Conservation (phyloP, 2,888 invertebrate genomes). For the Argyresthia albistria region DNA sequence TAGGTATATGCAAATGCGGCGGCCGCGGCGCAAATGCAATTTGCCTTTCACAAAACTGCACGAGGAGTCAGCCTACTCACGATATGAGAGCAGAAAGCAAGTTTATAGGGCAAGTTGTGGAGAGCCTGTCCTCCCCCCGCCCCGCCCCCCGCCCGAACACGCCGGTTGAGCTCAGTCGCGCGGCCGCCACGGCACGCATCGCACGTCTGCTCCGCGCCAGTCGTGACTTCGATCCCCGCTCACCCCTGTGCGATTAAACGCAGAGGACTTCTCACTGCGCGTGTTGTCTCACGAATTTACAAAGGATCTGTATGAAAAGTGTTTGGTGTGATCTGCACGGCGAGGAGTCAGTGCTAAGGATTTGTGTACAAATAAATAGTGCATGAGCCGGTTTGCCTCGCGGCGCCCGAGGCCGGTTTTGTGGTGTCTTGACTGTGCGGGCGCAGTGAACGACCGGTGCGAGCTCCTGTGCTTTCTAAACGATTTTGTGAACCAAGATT, state of each 20-base stretch:
- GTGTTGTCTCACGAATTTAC: conserved; percentile 15
- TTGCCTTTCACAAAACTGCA: conserved; percentile 54
- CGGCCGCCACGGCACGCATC: conserved; percentile 6
- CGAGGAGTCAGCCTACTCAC: conserved; percentile 36
- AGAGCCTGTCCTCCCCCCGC: conserved; percentile 23
- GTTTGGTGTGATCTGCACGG: not conserved
- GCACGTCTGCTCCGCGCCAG: not conserved
- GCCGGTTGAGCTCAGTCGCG: conserved; percentile 11
- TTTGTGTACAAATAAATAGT: conserved; percentile 20
- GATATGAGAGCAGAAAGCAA: conserved; percentile 47
- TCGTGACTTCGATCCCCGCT: not conserved
- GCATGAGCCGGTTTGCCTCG: conserved; percentile 40
- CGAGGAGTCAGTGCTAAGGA: conserved; percentile 7
- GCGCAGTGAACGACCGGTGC: conserved; percentile 3
- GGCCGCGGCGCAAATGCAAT: conserved; percentile 20
- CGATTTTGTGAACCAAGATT: conserved; percentile 10
- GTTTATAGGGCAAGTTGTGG: conserved; percentile 50
- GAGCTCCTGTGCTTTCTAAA: conserved; percentile 37
- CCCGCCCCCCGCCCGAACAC: conserved; percentile 16
- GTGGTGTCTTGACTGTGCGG: not conserved
- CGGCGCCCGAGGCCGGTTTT: conserved; percentile 31
- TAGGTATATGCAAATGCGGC: conserved; percentile 10
- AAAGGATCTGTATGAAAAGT: conserved; percentile 1
- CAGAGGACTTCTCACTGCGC: conserved; percentile 23
- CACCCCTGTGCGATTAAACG: conserved; percentile 9